Conservation (phyloP, 2,797 vertebrate species). For the Falco biarmicus region DNA sequence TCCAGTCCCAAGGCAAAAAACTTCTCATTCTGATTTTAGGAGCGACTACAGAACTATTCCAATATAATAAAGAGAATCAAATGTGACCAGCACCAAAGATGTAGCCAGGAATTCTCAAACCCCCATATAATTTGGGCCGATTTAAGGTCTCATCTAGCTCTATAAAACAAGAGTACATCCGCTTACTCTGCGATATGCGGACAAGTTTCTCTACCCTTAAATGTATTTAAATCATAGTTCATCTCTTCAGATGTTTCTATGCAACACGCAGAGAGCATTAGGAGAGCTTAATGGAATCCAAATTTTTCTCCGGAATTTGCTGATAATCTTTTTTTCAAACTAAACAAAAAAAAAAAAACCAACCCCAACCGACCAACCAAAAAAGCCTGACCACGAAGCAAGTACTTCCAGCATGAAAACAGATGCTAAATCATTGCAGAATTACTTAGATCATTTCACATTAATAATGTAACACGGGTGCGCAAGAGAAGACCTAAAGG, state of each 20-base stretch:
- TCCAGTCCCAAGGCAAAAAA: slow-evolving; percentile 2
- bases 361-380: background rate
- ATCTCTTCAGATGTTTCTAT: background rate
- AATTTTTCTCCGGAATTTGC: background rate
- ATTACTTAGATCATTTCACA: slow-evolving; percentile 65
- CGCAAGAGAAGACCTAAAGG: slow-evolving; percentile 35
- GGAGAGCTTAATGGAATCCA: slow-evolving; percentile 1
- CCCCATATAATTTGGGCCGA: background rate
- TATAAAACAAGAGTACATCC: background rate
- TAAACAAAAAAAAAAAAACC: background rate
- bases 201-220: background rate
- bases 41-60: background rate
- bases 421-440: slow-evolving; percentile 52
- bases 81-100: background rate
- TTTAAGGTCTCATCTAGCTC: background rate
- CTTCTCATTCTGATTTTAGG: background rate
- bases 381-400: slow-evolving; percentile 1
- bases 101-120: background rate
- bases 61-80: background rate
- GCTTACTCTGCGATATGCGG: background rate
- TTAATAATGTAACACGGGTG: slow-evolving; percentile 61
- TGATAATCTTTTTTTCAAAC: background rate
- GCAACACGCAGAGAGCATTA: background rate
- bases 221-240: background rate
- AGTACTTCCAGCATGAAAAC: slow-evolving; percentile 50